Conservation (phyloP, 2,888 invertebrate genomes). For the Scelioninae gen. 2 region DNA sequence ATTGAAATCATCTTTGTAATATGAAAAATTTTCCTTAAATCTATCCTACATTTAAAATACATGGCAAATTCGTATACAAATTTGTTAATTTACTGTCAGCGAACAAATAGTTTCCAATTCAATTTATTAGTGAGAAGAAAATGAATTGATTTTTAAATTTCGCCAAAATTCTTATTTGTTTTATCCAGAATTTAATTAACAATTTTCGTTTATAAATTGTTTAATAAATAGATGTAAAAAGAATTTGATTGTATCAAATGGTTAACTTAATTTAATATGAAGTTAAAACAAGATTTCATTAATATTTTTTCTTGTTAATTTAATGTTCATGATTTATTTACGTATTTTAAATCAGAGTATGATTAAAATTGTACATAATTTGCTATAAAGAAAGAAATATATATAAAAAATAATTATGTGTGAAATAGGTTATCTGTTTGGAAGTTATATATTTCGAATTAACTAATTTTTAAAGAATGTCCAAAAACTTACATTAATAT, state of each 20-base stretch:
- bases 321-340: no score
- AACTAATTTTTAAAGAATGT: slow-evolving; percentile 9
- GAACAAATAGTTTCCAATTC: neutral
- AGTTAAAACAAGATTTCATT: slow-evolving; percentile 10
- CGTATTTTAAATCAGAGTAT: slow-evolving; percentile 11
- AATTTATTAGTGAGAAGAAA: no score
- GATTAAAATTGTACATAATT: slow-evolving; percentile 37
- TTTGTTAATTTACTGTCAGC: neutral
- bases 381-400: slow-evolving; percentile 20
- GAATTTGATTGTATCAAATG: neutral
- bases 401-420: slow-evolving; percentile 27
- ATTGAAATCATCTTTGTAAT: slow-evolving; percentile 30
- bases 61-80: slow-evolving; percentile 33
- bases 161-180: slow-evolving; percentile 1
- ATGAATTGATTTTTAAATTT: slow-evolving; percentile 14
- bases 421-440: slow-evolving; percentile 28
- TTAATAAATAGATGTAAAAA: slow-evolving; percentile 2
- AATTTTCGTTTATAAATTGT: slow-evolving; percentile 16
- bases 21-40: slow-evolving; percentile 15
- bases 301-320: no score
- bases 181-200: slow-evolving; percentile 4
- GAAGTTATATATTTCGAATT: slow-evolving; percentile 32
- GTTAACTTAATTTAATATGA: slow-evolving; percentile 5
- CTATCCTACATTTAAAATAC: slow-evolving; percentile 9
- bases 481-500: slow-evolving; percentile 13